These are phyloP conservation scores for Brachylomia viminalis DNA, from an alignment of 2,888 invertebrate species.

Conservation along the genomic window DNA sequence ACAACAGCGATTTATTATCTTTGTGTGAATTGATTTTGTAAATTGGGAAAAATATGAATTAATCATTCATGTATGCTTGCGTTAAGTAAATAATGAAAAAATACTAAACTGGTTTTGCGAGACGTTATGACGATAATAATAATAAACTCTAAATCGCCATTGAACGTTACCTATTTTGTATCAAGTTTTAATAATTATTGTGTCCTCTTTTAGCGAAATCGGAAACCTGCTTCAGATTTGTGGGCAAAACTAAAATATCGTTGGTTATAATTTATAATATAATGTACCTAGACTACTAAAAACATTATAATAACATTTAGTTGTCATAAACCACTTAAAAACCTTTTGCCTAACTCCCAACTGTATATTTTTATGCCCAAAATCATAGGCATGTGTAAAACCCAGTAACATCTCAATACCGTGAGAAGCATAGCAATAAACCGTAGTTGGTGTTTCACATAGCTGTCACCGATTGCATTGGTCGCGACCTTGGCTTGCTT, in stretches of 20 bases:
- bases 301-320: background rate
- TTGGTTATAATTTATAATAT: background rate
- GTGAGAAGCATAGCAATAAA: slow-evolving; percentile 55
- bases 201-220: slow-evolving; percentile 1
- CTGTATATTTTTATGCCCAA: background rate
- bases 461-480: slow-evolving; percentile 63
- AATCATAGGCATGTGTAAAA: slow-evolving; percentile 13
- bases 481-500: slow-evolving; percentile 69
- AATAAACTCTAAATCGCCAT: slow-evolving; percentile 6
- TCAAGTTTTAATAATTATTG: slow-evolving; percentile 3
- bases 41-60: background rate
- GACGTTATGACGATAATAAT: background rate
- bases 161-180: background rate
- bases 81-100: background rate
- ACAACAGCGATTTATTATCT: slow-evolving; percentile 63
- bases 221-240: slow-evolving; percentile 7
- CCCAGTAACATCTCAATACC: slow-evolving; percentile 22
- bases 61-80: slow-evolving; percentile 5
- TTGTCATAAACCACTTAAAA: slow-evolving; percentile 5
- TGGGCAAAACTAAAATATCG: background rate
- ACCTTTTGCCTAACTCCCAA: background rate
- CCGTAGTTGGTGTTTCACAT: slow-evolving; percentile 54
- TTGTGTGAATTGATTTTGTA: background rate
- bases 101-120: slow-evolving; percentile 3
- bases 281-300: background rate